Percentiles rank a stretch among this genome's conserved stretches.
phyloP scores from a whole-genome alignment of 2,888 invertebrate species.

The Odiellus spinosus region DNA sequence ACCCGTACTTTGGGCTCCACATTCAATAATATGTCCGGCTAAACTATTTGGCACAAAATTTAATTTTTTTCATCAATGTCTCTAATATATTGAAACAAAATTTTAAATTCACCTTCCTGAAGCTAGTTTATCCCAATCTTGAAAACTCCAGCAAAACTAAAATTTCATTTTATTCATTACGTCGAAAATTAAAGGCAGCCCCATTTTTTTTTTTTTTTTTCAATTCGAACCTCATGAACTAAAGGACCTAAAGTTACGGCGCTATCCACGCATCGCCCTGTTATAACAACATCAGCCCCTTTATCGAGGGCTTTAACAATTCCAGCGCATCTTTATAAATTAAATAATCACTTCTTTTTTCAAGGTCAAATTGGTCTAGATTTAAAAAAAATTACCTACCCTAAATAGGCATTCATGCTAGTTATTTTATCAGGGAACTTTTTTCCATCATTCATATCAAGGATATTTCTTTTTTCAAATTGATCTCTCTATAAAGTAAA shows the following conservation, averaged over 20 bases:
- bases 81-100: no score
- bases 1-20: slow-evolving; percentile 37
- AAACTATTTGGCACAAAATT: slow-evolving; percentile 24
- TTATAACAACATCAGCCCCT: slow-evolving; percentile 37
- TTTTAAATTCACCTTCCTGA: slow-evolving; percentile 28
- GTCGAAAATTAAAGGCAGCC: not conserved
- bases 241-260: slow-evolving; percentile 35
- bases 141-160: slow-evolving; percentile 32
- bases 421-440: slow-evolving; percentile 26
- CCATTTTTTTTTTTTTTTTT: no score
- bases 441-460: slow-evolving; percentile 26
- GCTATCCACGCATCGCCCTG: slow-evolving; percentile 37
- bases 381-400: slow-evolving; percentile 25
- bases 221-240: slow-evolving; percentile 27
- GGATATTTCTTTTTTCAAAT: slow-evolving; percentile 22
- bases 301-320: slow-evolving; percentile 32
- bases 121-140: slow-evolving; percentile 32
- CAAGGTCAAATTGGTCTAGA: not conserved
- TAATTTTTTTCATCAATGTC: no score
- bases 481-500: slow-evolving; percentile 22
- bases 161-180: no score
- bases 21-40: slow-evolving; percentile 37
- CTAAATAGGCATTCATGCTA: slow-evolving; percentile 36
- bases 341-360: not conserved
- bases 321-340: slow-evolving; percentile 30